Evolutionary conservation across 2,888 invertebrate genomes (phyloP), one percentile per base, ranked within the genome.

Genomic region (Rotaria sp.): DNA sequence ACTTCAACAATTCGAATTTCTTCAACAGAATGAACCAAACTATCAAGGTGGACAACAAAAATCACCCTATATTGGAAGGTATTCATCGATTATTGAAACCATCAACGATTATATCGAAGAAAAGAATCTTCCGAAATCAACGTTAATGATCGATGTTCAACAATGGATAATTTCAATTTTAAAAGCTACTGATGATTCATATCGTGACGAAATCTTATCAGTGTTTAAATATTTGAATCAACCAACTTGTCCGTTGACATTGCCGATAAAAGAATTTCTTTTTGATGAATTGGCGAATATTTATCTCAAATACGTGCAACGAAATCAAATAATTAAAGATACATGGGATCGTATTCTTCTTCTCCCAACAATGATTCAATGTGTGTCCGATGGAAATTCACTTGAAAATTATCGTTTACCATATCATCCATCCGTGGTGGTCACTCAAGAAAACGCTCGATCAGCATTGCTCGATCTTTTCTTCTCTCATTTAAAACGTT

Each of bases 121-220:
- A 11, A 57, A 57, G 1, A 57, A 57, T 57, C 57, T 57, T 57
- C 57, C 57, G n/a, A 57, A 57, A 57, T 35, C 38, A 30, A 74
- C 74, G 5, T 74, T 74, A 38, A 30, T 74, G 38, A 38, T 30
- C 8, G 74, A 74, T 38, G 8, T 74, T 38, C 74, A 74, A 38
- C 74, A 74, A 74, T 74, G 74, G 74, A 74, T 74, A 11, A 74
- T 38, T 35, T 74, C 74, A 74, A 74, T 74, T 8, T 74, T 30
- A 18, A 30, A 74, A 74, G 1, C 74, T 38, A 30, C 13, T 30
- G 74, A 74, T 18, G 7, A 3, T 38, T 35, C 30, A 38, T 74
- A 35, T 35, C 15, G 35, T 35, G 74, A n/a, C 30, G 35, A n/a
- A 35, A n/a, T 67, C 7, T 35, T n/a, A 35, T 67, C 35, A 35